Evolutionary conservation across 1,140 invertebrate genomes (phyloP), one percentile per base, ranked within the genome.

Genomic region (Hormaphis cornu): DNA sequence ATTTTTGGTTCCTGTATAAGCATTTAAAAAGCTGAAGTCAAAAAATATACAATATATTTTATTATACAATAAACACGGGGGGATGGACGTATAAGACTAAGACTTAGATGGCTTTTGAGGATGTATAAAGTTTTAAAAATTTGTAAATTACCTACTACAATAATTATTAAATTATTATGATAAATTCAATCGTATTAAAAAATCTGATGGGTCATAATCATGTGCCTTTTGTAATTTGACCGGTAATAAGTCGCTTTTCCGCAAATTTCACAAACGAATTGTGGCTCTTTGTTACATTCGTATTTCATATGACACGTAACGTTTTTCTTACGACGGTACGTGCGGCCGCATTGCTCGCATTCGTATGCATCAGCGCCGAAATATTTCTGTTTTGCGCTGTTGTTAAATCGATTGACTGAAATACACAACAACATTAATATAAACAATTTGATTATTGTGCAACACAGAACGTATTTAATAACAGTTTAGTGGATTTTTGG

Each of bases 231-330:
- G 6, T 75, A 71, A 50, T 75, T 73, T 35, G 72, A 70, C 50
- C 74, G 74, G 12, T 74, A 73, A 52, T 76, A 76, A 37, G 75
- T 75, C 35, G 73, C 75, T 54, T 75, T 75, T 9, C 74, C 72
- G 69, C 76, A 78, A 35, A 74, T 69, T 12, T 73, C 14, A 30
- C 70, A 70, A 26, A 40, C 9, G 22, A 70, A 84, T 10, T 77
- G 80, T 72, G 83, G 83, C 35, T 79, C 81, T 59, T 82, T 81
- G 16, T 80, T 79, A 71, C 81, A 82, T 50, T 82, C 81, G 73
- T 82, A 83, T 0, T 81, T 77, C 59, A 81, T 71, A 70, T 83
- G 81, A 7, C 79, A 75, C 58, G 78, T 78, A n/a, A 81, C 72
- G 33, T 79, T 79, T 66, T 80, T 78, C n/a, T 79, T 79, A 69